Base-by-base conservation (phyloP, 2,113 vertebrate genomes). In the Myrmecophaga tridactyla region DNA sequence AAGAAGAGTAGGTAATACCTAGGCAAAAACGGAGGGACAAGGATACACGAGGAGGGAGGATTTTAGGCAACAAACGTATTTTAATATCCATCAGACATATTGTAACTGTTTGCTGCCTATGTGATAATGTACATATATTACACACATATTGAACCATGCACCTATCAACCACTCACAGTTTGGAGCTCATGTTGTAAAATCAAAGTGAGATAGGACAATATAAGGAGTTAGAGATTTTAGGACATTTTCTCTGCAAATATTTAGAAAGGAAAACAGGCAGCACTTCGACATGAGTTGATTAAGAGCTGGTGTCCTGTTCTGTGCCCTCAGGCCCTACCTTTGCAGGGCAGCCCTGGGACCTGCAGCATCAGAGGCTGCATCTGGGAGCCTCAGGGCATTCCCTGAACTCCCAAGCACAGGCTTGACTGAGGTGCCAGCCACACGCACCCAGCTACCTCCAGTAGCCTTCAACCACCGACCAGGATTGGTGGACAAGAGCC, bases 281-380 rank as follows among this genome's bases (percentile, higher is more conserved):
- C 14, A 29, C 7, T 25, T 58, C 51, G 27, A 27, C 13, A 58
- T 27, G 53, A 29, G n/a, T 58, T 58, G 77, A 27, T 39, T 29
- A 83, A 1, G 17, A 27, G 31, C 25, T 10, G 23, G 0, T 18
- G 60, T 3, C 36, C 58, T 39, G 39, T 29, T 21, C 84, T 20
- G 2, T 29, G 3, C 21, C n/a, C 73, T 36, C 15, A 39, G 69
- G 14, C 56, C 36, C 20, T 4, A 29, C 13, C 7, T 31, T 29
- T 70, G 5, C 1, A 34, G 20, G 41, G 23, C 34, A 1, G 14
- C 0, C 21, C 20, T 36, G 23, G 11, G 43, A 6, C 7, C 14
- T 4, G 43, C 6, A 80, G 7, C 23, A 23, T 17, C 12, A 17
- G 41, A 9, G 4, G 2, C 34, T 34, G 4, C 17, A 7, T 48